Percentiles rank a stretch among this genome's conserved stretches.
Evolutionary conservation across 1,140 invertebrate species (phyloP).

Genomic region (Coenobita brevimanus): DNA sequence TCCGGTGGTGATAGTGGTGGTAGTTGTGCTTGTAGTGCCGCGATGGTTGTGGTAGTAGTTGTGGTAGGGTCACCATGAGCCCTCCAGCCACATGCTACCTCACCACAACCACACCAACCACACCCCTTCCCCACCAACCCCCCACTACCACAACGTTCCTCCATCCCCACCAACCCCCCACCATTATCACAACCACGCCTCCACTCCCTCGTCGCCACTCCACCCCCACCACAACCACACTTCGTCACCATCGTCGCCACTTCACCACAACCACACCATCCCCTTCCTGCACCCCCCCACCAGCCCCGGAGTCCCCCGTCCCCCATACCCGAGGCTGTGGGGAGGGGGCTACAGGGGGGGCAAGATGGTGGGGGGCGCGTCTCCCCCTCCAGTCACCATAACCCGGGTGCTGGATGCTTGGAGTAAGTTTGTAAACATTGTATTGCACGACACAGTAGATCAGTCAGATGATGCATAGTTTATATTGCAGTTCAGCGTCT

Average conservation of each 20-base stretch:
- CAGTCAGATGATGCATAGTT: no score
- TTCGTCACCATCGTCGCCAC: background rate
- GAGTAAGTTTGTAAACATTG: constrained; percentile 14
- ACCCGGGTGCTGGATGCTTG: constrained; percentile 40
- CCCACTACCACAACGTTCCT: no score
- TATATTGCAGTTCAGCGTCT: no score
- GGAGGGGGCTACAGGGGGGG: background rate
- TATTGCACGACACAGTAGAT: background rate
- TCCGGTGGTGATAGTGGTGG: background rate
- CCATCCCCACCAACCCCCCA: no score
- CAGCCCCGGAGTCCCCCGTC: background rate
- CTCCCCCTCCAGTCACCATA: constrained; percentile 43
- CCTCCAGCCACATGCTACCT: no score
- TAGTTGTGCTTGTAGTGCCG: no score
- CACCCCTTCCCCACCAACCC: no score
- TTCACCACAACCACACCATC: background rate
- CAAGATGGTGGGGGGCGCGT: constrained; percentile 37
- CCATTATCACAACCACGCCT: no score
- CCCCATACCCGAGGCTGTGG: background rate
- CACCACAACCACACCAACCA: no score
- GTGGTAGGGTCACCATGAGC: no score
- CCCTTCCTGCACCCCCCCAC: constrained; percentile 6
- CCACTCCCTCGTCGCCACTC: no score
- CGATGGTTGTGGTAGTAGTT: no score
- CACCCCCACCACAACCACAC: background rate